Evolutionary conservation across 2,888 invertebrate species (phyloP).

Genomic region (Scrobipalpa costella): DNA sequence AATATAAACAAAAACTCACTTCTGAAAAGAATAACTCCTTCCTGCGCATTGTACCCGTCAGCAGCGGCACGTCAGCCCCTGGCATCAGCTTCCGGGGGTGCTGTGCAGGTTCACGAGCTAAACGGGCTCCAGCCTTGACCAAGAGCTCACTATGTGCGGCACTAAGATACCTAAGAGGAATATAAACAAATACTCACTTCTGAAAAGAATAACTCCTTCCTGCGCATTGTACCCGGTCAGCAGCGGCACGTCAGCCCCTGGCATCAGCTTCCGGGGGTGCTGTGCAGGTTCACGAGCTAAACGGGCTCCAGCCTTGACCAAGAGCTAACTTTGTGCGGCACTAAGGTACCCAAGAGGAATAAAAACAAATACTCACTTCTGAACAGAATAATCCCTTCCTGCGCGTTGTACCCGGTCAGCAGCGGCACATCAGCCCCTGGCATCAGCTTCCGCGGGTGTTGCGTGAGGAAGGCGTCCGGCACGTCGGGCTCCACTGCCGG

Average conservation of each 20-base stretch:
- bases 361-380: conserved; percentile 77
- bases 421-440: conserved; percentile 81
- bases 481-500: conserved; percentile 74
- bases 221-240: no score
- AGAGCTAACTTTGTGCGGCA: conserved; percentile 80
- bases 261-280: conserved; percentile 72
- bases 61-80: conserved; percentile 81
- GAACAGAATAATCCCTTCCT: conserved; percentile 84
- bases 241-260: conserved; percentile 81
- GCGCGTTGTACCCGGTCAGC: conserved; percentile 83
- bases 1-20: no score
- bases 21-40: no score
- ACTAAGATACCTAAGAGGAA: conserved; percentile 73
- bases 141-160: conserved; percentile 81
- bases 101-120: conserved; percentile 77
- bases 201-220: no score
- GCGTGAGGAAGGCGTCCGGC: conserved; percentile 77
- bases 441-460: conserved; percentile 70
- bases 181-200: no score
- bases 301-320: conserved; percentile 80
- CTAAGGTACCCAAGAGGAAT: conserved; percentile 76
- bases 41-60: no score
- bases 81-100: conserved; percentile 77
- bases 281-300: conserved; percentile 76
- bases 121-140: conserved; percentile 79